These are phyloP conservation scores for Pseudochaenichthys georgianus DNA, from an alignment of 2,797 vertebrate genomes.

Conservation along the genomic window DNA sequence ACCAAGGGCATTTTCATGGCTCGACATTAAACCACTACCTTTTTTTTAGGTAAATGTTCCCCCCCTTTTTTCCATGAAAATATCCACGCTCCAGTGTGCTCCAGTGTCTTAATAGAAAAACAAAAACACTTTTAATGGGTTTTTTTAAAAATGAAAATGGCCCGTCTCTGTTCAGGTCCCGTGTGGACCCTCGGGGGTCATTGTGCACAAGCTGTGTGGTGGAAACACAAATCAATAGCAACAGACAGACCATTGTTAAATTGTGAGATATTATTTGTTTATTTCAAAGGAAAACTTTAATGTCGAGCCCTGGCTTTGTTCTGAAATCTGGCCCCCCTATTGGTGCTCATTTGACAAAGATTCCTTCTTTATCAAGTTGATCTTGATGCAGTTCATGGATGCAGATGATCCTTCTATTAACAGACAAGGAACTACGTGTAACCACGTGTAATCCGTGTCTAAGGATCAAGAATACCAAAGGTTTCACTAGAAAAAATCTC, in stretches of 20 bases:
- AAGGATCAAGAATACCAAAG: conserved; percentile 43
- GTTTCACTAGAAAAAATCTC: conserved; percentile 46
- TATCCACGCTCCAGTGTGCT: neutral
- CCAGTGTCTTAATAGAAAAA: neutral
- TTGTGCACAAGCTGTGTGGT: neutral
- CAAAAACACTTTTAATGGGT: too few species aligned
- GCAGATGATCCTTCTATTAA: conserved; percentile 50
- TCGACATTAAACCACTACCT: conserved; percentile 66
- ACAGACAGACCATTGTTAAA: neutral
- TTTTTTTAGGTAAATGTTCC: neutral
- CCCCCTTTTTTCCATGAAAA: neutral
- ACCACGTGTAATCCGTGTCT: conserved; percentile 45
- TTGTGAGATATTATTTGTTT: neutral
- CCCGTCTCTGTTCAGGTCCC: neutral
- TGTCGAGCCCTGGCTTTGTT: conserved; percentile 67
- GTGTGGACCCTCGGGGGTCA: neutral
- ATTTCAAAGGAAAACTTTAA: conserved; percentile 45
- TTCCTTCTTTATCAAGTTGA: conserved; percentile 48
- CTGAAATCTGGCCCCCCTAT: conserved; percentile 50
- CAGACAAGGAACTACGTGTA: conserved; percentile 53
- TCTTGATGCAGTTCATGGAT: conserved; percentile 57
- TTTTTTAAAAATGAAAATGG: conserved; percentile 4
- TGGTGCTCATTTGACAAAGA: conserved; percentile 51
- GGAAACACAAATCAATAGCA: neutral
- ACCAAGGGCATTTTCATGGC: conserved; percentile 60